Evolutionary conservation across 1,140 invertebrate genomes (phyloP).

Genomic region (Lordiphosa stackelbergi): DNA sequence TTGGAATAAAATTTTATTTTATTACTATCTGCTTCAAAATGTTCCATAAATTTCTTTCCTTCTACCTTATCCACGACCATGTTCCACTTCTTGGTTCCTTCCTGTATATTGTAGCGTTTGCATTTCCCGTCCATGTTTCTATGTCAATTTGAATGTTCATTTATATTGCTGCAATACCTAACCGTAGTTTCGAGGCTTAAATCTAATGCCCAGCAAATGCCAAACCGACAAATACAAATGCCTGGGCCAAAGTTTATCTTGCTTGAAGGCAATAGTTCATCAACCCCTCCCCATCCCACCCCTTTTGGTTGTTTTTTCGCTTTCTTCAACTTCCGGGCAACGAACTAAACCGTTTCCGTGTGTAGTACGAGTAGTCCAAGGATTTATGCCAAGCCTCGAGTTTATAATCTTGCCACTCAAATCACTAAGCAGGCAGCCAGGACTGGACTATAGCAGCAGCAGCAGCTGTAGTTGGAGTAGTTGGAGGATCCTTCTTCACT

Average conservation of each 20-base stretch:
- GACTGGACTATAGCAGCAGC: slow-evolving; percentile 1
- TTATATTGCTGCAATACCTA: slow-evolving; percentile 41
- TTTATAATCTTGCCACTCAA: slow-evolving; percentile 69
- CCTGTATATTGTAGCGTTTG: slow-evolving; percentile 3
- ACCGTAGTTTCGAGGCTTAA: slow-evolving; percentile 9
- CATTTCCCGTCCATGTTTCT: slow-evolving; percentile 52
- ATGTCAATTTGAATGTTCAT: slow-evolving; percentile 55
- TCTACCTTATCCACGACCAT: slow-evolving; percentile 7
- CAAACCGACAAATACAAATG: slow-evolving; percentile 53
- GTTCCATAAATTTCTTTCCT: not conserved
- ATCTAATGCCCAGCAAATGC: slow-evolving; percentile 31
- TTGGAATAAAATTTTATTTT: slow-evolving; percentile 1
- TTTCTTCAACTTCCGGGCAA: slow-evolving; percentile 57
- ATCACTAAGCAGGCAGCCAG: slow-evolving; percentile 56
- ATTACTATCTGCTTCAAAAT: not conserved
- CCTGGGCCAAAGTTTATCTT: slow-evolving; percentile 5
- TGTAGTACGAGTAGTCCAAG: slow-evolving; percentile 28
- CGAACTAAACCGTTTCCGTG: slow-evolving; percentile 62
- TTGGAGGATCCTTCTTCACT: slow-evolving; percentile 45
- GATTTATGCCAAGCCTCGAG: slow-evolving; percentile 43
- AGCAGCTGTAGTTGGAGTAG: slow-evolving; percentile 18
- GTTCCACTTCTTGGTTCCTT: slow-evolving; percentile 14
- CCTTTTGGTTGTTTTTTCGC: slow-evolving; percentile 19
- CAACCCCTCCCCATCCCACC: slow-evolving; percentile 18
- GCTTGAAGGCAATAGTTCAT: slow-evolving; percentile 30